Base-by-base conservation (phyloP, 2,113 vertebrate species). In the Tetrao urogallus region DNA sequence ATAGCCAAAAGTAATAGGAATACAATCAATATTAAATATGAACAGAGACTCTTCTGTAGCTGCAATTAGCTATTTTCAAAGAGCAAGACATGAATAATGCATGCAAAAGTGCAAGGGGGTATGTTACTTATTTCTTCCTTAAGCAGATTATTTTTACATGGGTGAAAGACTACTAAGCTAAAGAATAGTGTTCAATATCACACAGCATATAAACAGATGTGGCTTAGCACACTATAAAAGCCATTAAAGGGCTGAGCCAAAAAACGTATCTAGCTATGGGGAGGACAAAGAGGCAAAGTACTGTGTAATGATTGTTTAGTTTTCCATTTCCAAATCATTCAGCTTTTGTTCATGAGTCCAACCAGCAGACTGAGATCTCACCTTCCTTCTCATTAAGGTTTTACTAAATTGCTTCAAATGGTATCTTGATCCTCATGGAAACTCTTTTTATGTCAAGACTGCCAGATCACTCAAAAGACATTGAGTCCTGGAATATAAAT, bases 51-150 rank as follows among this genome's bases (percentile, higher is more conserved):
- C 75, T 95, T 82, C 64, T 95, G 88, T 60, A 86, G 92, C 50
- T 91, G 90, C 76, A 97, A 96, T 96, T 97, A 96, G 86, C 78
- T 60, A 66, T 88, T 97, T 94, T 73, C 95, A 86, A 94, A 96
- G 92, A 94, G 78, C 6, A 22, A 83, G 76, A 43, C 6, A 94
- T 95, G 91, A 95, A 95, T 97, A 95, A 96, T 89, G 79, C 52
- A 94, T 86, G 66, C 54, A 92, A 90, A 82, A 86, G 80, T 64
- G 27, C 38, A 19, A 40, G 61, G 36, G 61, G 70, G 17, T 73
- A 36, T 48, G 42, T 82, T 93, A 78, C 74, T 97, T 89, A 88
- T 70, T 94, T 94, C 89, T 95, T 88, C 90, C 93, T 94, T 80
- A 93, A 86, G 82, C 69, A 90, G 69, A 95, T 92, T 96, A 79